Conservation (phyloP, 2,888 invertebrate species). For the Philereme vetulata region DNA sequence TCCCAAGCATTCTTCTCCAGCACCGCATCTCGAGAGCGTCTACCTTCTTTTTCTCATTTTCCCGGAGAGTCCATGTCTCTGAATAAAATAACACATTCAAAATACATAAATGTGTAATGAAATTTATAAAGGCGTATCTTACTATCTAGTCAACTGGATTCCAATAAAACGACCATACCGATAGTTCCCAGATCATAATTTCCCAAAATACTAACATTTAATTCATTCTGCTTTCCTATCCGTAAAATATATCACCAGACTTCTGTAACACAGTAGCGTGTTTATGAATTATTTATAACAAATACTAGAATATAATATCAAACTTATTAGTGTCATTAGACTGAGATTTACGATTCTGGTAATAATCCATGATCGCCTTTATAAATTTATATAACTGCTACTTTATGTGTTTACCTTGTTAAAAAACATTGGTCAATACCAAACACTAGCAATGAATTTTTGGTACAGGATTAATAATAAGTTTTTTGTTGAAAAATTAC, state of each 20-base stretch:
- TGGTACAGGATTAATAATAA: too few relatives aligned
- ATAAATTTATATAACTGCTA: constrained; percentile 35
- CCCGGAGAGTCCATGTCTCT: too few relatives aligned
- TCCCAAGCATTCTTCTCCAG: too few relatives aligned
- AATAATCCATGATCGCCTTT: constrained; percentile 41
- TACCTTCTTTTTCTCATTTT: too few relatives aligned
- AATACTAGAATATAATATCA: constrained; percentile 53
- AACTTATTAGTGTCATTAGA: constrained; percentile 48
- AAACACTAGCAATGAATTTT: constrained; percentile 8
- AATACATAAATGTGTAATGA: too few relatives aligned
- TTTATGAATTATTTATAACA: constrained; percentile 58
- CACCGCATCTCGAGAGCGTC: too few relatives aligned
- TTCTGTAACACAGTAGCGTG: constrained; percentile 58
- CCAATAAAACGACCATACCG: neutral
- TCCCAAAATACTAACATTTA: neutral
- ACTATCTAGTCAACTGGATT: neutral
- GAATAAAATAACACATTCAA: too few relatives aligned
- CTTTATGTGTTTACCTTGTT: constrained; percentile 35
- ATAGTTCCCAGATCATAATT: neutral
- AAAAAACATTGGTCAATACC: constrained; percentile 31
- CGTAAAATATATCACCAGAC: constrained; percentile 16
- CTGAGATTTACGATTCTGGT: constrained; percentile 46
- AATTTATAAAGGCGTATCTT: too few relatives aligned
- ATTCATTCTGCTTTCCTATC: neutral
- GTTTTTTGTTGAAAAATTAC: too few relatives aligned